Evolutionary conservation across 2,888 invertebrate genomes (phyloP).

Genomic region (Yponomeuta malinellus): DNA sequence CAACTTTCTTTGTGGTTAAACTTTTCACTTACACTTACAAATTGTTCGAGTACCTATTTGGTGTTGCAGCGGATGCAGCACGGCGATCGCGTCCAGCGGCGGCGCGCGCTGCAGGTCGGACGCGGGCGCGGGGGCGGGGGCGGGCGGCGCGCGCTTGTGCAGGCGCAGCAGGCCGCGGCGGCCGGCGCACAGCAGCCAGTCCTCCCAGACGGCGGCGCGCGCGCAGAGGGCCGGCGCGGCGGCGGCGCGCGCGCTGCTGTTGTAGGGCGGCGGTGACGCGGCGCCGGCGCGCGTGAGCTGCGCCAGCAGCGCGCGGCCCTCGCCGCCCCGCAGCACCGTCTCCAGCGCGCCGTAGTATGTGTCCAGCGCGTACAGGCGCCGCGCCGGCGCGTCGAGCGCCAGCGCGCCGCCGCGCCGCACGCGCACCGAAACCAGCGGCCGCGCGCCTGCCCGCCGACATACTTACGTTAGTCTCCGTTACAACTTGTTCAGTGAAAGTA

Average conservation of each 20-base stretch:
- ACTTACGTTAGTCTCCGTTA: not conserved
- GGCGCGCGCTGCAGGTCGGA: not conserved
- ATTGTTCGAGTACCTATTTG: constrained; percentile 21
- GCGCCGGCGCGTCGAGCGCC: constrained; percentile 83
- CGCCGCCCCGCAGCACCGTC: constrained; percentile 80
- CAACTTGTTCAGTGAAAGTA: not conserved
- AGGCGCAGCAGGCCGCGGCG: constrained; percentile 45
- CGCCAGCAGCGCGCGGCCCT: constrained; percentile 61
- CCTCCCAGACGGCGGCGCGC: constrained; percentile 52
- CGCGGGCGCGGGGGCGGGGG: constrained; percentile 21
- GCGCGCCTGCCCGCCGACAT: constrained; percentile 16
- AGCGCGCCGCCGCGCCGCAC: constrained; percentile 85
- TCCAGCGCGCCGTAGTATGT: constrained; percentile 84
- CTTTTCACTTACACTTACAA: not conserved
- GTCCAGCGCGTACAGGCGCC: constrained; percentile 90
- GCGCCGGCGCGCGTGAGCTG: not conserved
- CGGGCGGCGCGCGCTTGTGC: constrained; percentile 32
- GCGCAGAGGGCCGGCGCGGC: constrained; percentile 33
- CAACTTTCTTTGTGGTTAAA: no score
- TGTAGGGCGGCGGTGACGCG: not conserved
- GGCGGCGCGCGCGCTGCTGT: constrained; percentile 16
- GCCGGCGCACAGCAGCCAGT: constrained; percentile 53
- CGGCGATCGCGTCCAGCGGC: not conserved
- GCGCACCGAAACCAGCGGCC: constrained; percentile 72
- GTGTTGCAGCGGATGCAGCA: not conserved